Conservation (phyloP, 1,140 invertebrate species). For the Neotoxoptera formosana region DNA sequence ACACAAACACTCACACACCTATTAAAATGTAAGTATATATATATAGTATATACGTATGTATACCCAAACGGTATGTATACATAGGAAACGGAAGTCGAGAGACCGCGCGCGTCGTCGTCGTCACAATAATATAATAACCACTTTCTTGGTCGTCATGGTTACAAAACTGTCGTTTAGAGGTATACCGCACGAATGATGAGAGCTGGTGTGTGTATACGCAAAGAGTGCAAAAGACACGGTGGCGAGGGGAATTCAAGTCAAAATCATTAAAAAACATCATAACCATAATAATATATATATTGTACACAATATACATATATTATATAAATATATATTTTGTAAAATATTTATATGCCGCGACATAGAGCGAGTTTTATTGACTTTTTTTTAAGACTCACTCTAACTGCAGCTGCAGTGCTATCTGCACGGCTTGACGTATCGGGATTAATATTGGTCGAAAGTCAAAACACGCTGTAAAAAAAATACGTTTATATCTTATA, state of each 20-base stretch:
- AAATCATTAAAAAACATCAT: conserved; percentile 33
- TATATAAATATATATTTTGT: not conserved
- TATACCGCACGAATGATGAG: not conserved
- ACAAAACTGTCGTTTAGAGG: conserved; percentile 52
- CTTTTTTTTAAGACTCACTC: not conserved
- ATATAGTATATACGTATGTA: not conserved
- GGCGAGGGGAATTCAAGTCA: not conserved
- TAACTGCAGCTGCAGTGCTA: not conserved
- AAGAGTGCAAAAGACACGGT: not conserved
- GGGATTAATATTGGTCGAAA: not conserved
- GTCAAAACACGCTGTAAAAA: not conserved
- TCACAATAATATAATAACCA: conserved; percentile 39
- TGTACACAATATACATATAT: not conserved
- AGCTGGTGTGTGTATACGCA: not conserved
- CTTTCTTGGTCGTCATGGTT: conserved; percentile 50
- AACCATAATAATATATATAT: not conserved
- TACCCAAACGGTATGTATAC: no score
- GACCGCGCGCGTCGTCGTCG: conserved; percentile 19
- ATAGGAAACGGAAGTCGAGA: conserved; percentile 10
- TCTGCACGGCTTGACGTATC: not conserved
- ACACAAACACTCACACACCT: no score
- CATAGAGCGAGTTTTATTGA: not conserved
- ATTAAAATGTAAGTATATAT: no score
- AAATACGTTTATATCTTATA: not conserved
- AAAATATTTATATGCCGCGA: not conserved